Base-by-base conservation (phyloP, 2,797 vertebrate genomes). In the Adelosebastes latens region DNA sequence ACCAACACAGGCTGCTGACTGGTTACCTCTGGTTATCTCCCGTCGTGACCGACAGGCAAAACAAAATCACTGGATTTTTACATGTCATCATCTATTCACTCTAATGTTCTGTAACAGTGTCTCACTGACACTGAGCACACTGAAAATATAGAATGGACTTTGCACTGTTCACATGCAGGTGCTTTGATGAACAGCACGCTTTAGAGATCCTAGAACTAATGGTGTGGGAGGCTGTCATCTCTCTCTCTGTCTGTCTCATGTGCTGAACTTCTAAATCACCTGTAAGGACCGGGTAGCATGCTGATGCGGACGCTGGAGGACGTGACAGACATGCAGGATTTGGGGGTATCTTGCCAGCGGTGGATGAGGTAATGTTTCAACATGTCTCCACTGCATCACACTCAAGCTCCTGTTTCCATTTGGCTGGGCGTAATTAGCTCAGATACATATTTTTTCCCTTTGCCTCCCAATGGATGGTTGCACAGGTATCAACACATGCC, bases 311-410 rank as follows among this genome's bases (percentile, higher is more conserved):
- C 11, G 18, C 16, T 67, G 53, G 12, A 32, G 61, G 53, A 90
- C 84, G 89, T 93, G 91, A 89, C 36, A 76, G 46, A 76, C 89
- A 88, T 92, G 76, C 74, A 67, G 29, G 68, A 83, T 87, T 58
- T 20, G 1, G 27, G 61, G 60, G 59, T 29, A 29, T 83, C 72
- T 67, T 46, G 59, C 75, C 71, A 5, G 27, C 2, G 10, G 60
- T 60, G 69, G 72, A 87, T 93, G 90, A 94, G 89, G 81, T 92
- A 80, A 92, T 91, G 86, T 46, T 59, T 70, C 25, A 24, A 27
- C 11, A 34, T 29, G 8, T 24, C 34, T 49, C 46, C 32, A 42
- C 71, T 78, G 79, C 81, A 86, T 62, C 31, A 62, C 42, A 39
- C 2, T 12, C 2, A 18, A 52, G 63, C 56, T 42, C 8, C 16